These are phyloP conservation scores for Nomada ferruginata DNA, from an alignment of 2,888 invertebrate species.

Conservation along the genomic window DNA sequence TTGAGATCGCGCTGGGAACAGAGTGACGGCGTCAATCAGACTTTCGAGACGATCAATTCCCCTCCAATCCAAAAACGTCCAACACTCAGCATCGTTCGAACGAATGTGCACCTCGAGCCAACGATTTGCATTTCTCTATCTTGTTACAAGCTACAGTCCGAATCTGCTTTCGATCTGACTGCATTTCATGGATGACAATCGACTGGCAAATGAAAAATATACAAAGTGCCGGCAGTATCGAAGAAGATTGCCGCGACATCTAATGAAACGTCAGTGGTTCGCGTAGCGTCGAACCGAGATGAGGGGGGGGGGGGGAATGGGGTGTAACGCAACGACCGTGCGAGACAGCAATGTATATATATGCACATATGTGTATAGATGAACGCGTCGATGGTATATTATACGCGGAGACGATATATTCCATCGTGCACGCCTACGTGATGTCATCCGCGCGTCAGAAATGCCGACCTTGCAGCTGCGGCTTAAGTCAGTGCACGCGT, in stretches of 20 bases:
- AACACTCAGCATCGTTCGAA: slow-evolving; percentile 16
- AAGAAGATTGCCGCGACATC: neutral
- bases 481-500: slow-evolving; percentile 74
- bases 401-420: slow-evolving; percentile 55
- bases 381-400: slow-evolving; percentile 27
- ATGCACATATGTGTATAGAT: neutral
- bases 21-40: slow-evolving; percentile 46
- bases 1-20: slow-evolving; percentile 30
- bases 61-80: neutral
- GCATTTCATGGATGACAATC: neutral
- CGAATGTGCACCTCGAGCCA: neutral
- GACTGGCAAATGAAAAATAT: neutral
- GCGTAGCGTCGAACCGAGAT: no score
- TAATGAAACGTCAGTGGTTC: neutral
- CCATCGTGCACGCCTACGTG: slow-evolving; percentile 66
- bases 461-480: slow-evolving; percentile 73
- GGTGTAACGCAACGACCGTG: neutral
- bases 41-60: slow-evolving; percentile 20
- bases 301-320: neutral
- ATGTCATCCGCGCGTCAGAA: slow-evolving; percentile 75
- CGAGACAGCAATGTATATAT: neutral
- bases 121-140: slow-evolving; percentile 13
- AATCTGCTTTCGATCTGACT: neutral
- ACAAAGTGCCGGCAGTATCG: neutral
- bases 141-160: neutral